Evolutionary conservation across 2,113 vertebrate genomes (phyloP), one percentile per base, ranked within the genome.

Genomic region (Triplophysa tibetana): DNA sequence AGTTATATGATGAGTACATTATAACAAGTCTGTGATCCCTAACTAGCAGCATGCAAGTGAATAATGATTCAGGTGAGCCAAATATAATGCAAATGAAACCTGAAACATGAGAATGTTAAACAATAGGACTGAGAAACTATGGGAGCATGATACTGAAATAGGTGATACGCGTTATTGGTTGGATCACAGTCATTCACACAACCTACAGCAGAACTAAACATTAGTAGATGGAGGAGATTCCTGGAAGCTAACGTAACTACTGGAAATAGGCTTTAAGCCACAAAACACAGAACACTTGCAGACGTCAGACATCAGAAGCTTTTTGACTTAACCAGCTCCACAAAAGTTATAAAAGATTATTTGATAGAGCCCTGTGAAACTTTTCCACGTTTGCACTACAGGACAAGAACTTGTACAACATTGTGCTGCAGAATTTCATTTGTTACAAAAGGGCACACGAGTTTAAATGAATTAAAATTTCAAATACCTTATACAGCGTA

Each of bases 261-360:
- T 86, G 81, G 80, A 86, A 86, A 81, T 79, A 84, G 76, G 61
- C 74, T 74, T n/a, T 70, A 83, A 85, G 72, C 80, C 78, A 70
- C 70, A 80, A 52, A 80, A 80, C 54, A 69, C 62, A 66, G n/a
- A 70, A 63, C 45, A 19, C 63, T 73, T 6, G 54, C 52, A 75
- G 67, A 69, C 81, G 21, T 8, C n/a, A 81, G 75, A 78, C 56
- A 81, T 81, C 38, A 81, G 79, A 78, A 58, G 23, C 19, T 52
- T 52, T 56, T 38, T 9, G 24, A 69, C 23, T 80, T 48, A 19
- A 67, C 54, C 54, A 26, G 50, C 67, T 66, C 23, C 73, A 43
- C 41, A 77, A 26, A 75, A 58, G 19, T 13, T 70, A 21, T 14
- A 26, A 65, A 75, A 70, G 75, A 78, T 84, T 64, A 75, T 75